Conservation (phyloP, 1,140 invertebrate species). For the Oreohelix idahoensis region DNA sequence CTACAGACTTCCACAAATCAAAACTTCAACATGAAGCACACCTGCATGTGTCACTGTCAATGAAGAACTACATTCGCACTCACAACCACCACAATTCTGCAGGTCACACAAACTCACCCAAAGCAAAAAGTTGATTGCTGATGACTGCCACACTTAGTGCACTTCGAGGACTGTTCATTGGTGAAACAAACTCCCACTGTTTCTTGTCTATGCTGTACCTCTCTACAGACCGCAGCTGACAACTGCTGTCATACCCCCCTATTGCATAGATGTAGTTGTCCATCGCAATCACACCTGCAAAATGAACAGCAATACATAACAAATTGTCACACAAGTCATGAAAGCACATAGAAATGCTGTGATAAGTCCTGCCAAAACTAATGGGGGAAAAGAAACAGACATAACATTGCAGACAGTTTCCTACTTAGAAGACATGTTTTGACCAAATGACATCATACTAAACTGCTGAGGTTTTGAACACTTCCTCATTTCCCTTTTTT, state of each 20-base stretch:
- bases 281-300: conserved; percentile 51
- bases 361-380: too few relatives aligned
- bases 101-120: conserved; percentile 16
- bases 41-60: too few relatives aligned
- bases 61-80: background rate
- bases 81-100: background rate
- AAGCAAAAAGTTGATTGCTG: conserved; percentile 25
- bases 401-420: too few relatives aligned
- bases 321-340: too few relatives aligned
- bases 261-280: conserved; percentile 71
- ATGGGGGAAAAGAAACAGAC: too few relatives aligned
- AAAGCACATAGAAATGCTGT: too few relatives aligned
- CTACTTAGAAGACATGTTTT: too few relatives aligned
- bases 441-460: too few relatives aligned
- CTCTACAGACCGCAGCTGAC: conserved; percentile 71
- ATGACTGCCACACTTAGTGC: conserved; percentile 29
- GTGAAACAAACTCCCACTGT: conserved; percentile 69
- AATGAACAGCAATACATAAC: background rate
- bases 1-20: too few relatives aligned
- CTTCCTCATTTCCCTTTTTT: too few relatives aligned
- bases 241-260: conserved; percentile 71
- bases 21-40: too few relatives aligned
- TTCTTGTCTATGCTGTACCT: conserved; percentile 66
- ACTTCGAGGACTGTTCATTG: conserved; percentile 29
- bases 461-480: too few relatives aligned